Percentiles rank a stretch among this genome's conserved stretches.
phyloP scores from a whole-genome alignment of 2,888 invertebrate genomes.

The Trissolcus brochymenae region DNA sequence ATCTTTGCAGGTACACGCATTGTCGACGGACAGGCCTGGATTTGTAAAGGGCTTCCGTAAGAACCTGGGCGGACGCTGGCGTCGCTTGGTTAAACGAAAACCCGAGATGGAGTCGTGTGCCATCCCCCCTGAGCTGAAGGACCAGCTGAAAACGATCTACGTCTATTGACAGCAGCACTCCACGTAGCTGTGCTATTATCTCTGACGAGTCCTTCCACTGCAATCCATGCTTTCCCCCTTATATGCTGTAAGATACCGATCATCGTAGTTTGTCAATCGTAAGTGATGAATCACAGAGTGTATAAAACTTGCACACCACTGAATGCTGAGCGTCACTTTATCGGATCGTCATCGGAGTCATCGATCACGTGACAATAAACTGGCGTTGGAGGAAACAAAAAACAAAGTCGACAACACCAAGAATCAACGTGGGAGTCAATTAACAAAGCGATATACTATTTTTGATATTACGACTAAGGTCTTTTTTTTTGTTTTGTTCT shows the following conservation, averaged over 20 bases:
- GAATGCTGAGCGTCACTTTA: conserved; percentile 43
- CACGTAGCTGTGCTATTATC: conserved; percentile 39
- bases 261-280: conserved; percentile 27
- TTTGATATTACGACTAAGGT: conserved; percentile 18
- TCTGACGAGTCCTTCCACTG: conserved; percentile 64
- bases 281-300: conserved; percentile 28
- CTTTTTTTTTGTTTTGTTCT: too few relatives aligned
- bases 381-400: too few relatives aligned
- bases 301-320: conserved; percentile 38
- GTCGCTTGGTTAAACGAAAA: conserved; percentile 90
- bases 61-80: conserved; percentile 91
- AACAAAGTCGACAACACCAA: too few relatives aligned
- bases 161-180: conserved; percentile 81
- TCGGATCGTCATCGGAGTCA: conserved; percentile 3
- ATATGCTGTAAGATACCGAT: conserved; percentile 62
- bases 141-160: conserved; percentile 92
- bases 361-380: conserved; percentile 1
- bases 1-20: conserved; percentile 83
- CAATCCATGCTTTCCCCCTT: conserved; percentile 66
- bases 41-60: conserved; percentile 89
- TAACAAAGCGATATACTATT: conserved; percentile 9
- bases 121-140: conserved; percentile 91
- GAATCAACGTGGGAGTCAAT: not conserved
- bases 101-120: conserved; percentile 88
- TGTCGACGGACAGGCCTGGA: conserved; percentile 82